These are phyloP conservation scores for Cyprinella venusta DNA, from an alignment of 2,797 vertebrate genomes.

Conservation along the genomic window DNA sequence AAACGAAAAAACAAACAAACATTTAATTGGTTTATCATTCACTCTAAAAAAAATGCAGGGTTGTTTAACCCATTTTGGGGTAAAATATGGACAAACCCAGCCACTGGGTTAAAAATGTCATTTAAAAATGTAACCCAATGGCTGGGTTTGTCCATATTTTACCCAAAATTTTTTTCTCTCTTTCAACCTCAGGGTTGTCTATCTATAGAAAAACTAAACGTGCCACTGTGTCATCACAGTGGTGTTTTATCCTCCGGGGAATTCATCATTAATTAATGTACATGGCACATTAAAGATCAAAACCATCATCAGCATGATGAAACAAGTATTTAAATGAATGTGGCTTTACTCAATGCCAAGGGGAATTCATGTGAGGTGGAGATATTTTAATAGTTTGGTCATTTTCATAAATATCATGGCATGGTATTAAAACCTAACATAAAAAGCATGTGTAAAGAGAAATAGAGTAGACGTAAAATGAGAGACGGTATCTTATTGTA, in stretches of 20 bases:
- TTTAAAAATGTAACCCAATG: too few relatives aligned
- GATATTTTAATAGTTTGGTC: background rate
- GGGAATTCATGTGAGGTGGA: background rate
- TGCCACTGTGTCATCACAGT: background rate
- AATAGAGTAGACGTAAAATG: background rate
- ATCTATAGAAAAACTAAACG: background rate
- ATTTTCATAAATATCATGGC: background rate
- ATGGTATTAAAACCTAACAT: background rate
- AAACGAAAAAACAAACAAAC: background rate
- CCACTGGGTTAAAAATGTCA: too few relatives aligned
- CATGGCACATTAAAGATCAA: slow-evolving; percentile 42
- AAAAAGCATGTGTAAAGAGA: background rate
- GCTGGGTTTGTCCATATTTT: too few relatives aligned
- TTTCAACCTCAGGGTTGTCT: background rate
- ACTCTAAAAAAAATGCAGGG: too few relatives aligned
- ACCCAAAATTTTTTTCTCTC: slow-evolving; percentile 2
- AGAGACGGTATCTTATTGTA: background rate
- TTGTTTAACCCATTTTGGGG: too few relatives aligned
- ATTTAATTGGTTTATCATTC: background rate
- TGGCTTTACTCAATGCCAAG: background rate
- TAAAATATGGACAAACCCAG: too few relatives aligned
- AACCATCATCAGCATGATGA: slow-evolving; percentile 31
- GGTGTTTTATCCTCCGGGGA: slow-evolving; percentile 31
- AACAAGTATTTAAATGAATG: slow-evolving; percentile 6
- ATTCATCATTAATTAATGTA: slow-evolving; percentile 54